Conservation (phyloP, 1,140 invertebrate genomes). For the Aphaenogaster rudis region DNA sequence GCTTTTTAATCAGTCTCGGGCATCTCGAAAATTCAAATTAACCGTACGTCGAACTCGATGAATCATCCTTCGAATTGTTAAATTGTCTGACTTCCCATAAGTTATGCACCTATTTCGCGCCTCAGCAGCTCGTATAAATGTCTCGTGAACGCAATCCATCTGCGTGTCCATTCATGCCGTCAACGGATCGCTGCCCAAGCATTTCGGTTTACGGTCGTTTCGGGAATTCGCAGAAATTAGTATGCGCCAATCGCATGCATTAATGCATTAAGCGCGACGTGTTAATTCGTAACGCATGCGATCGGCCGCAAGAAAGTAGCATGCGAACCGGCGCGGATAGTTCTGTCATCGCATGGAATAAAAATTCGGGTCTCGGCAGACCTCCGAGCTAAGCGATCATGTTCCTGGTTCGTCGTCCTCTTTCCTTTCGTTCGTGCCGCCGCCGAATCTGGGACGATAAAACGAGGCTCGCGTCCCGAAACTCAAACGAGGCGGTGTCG, state of each 20-base stretch:
- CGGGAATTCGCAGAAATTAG: neutral
- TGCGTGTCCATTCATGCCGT: neutral
- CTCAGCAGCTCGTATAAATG: neutral
- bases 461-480: conserved; percentile 69
- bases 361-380: conserved; percentile 71
- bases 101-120: neutral
- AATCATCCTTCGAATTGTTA: neutral
- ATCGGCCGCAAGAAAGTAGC: conserved; percentile 55
- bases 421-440: conserved; percentile 56
- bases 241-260: neutral
- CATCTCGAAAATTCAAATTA: conserved; percentile 55
- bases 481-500: conserved; percentile 66
- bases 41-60: conserved; percentile 43
- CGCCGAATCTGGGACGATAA: conserved; percentile 74
- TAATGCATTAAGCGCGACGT: conserved; percentile 7
- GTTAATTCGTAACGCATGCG: conserved; percentile 27
- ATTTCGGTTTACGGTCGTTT: neutral
- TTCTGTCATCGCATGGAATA: conserved; percentile 27
- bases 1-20: conserved; percentile 52
- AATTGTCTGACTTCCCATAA: neutral
- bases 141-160: neutral
- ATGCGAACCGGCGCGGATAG: conserved; percentile 21
- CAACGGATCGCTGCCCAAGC: neutral
- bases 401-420: conserved; percentile 75
- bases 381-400: conserved; percentile 69